Evolutionary conservation across 2,888 invertebrate genomes (phyloP), one percentile per base, ranked within the genome.

Genomic region (Alcis repandata): DNA sequence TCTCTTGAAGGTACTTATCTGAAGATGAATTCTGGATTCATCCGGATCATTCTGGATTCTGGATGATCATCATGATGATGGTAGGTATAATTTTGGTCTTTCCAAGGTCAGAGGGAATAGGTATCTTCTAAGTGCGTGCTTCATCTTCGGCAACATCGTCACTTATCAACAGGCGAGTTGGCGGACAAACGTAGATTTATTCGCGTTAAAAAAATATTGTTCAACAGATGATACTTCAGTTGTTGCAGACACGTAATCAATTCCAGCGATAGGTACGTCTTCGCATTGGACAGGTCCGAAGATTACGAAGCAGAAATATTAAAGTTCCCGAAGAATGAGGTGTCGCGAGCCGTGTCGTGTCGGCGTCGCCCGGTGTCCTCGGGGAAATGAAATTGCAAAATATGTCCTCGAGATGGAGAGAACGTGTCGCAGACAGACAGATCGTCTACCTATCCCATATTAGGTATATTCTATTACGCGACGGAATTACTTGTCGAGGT

Each of bases 321-420:
- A 86, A 82, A 85, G 78, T 84, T 78, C 73, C 74, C 72, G 71
- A 82, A 86, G 88, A 88, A 86, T 84, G 82, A 87, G 88, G 86
- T 86, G 85, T 85, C 84, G 79, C 77, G 56, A 60, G 51, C 65
- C 57, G 57, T 60, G 60, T 60, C 64, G 64, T 41, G 54, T 54
- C 40, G 46, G 41, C 38, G 58, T 63, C 58, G 62, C 43, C 43
- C 81, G 81, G 74, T 84, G 74, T 83, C 88, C 75, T 82, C 61
- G 67, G 88, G 89, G 91, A 90, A 91, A 91, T 91, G 88, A 89
- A 91, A 91, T 90, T 87, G 89, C 88, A 88, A 90, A 90, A 90
- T 90, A 88, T 88, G 83, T 84, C 79, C 78, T 74, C 62, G 78
- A 77, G 80, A 85, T 82, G 82, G 79, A 84, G 79, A 68, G 79